These are phyloP conservation scores for Amblyornis subalaris DNA, from an alignment of 2,113 vertebrate genomes.

Conservation along the genomic window DNA sequence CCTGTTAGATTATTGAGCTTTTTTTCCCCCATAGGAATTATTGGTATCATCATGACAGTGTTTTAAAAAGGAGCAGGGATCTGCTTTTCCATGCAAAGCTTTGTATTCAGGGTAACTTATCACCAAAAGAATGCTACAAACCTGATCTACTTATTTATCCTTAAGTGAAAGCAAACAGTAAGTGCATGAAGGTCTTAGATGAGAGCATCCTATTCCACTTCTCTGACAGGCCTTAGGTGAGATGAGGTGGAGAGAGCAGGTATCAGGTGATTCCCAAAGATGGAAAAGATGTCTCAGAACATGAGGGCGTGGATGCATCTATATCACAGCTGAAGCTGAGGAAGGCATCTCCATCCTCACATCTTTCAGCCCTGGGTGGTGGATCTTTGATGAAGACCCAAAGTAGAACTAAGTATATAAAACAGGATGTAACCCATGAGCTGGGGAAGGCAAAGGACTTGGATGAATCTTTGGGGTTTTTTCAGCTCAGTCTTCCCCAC, in stretches of 20 bases:
- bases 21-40: fast-evolving
- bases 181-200: background rate
- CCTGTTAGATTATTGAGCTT: background rate
- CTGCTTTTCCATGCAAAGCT: background rate
- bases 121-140: background rate
- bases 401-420: background rate
- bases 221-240: background rate
- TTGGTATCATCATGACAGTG: background rate
- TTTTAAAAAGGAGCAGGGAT: background rate
- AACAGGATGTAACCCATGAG: background rate
- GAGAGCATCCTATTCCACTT: background rate
- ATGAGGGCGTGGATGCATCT: background rate
- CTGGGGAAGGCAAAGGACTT: background rate
- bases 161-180: background rate
- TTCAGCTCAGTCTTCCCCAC: background rate
- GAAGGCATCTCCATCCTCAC: background rate
- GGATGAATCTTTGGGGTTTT: background rate
- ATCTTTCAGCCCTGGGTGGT: background rate
- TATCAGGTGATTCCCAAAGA: background rate
- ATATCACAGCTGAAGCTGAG: background rate
- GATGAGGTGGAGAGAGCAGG: background rate
- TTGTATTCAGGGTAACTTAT: background rate
- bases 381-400: background rate
- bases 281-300: background rate
- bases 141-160: background rate